Base-by-base conservation (phyloP, 1,140 invertebrate species). In the Bombus ignitus region DNA sequence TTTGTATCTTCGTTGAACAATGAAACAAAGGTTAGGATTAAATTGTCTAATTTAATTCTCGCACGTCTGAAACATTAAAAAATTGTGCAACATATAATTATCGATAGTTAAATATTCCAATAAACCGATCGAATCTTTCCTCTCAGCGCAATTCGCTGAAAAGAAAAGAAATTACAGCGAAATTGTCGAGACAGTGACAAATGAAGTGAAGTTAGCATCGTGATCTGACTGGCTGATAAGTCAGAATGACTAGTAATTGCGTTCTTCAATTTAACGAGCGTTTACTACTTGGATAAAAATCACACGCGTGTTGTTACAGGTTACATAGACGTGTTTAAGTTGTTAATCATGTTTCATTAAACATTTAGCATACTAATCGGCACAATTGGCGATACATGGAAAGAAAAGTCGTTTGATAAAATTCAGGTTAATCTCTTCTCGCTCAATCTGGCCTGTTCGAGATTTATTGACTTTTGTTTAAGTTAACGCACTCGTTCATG, bases 171-270 rank as follows among this genome's bases (percentile, higher is more conserved):
- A 88, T 89, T 79, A 77, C 72, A 59, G 71, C 59, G 76, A 44
- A 81, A 79, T 81, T 77, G 79, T 39, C 86, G 81, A 32, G 87
- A 74, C 88, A 87, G 65, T 87, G 79, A 76, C 85, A 87, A 90
- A 90, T 85, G 87, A 91, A 89, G 89, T 87, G 83, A 90, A 83
- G 88, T 85, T 83, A 77, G 76, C 73, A 59, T 70, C 85, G 85
- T 42, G 81, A 77, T 65, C 47, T 28, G 71, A 12, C 15, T 35
- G 35, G 73, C 65, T 59, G 88, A 83, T 83, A 81, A 77, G 66
- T 28, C 44, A 39, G 70, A 68, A 35, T 39, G 28, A 39, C 70
- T 44, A 66, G 87, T 80, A 89, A 85, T 74, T 85, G 79, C 83
- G 83, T 86, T 71, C 71, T 76, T 71, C 75, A 25, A 85, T 77